These are phyloP conservation scores for Zophobas atratus DNA, from an alignment of 1,140 invertebrate genomes.

Conservation along the genomic window DNA sequence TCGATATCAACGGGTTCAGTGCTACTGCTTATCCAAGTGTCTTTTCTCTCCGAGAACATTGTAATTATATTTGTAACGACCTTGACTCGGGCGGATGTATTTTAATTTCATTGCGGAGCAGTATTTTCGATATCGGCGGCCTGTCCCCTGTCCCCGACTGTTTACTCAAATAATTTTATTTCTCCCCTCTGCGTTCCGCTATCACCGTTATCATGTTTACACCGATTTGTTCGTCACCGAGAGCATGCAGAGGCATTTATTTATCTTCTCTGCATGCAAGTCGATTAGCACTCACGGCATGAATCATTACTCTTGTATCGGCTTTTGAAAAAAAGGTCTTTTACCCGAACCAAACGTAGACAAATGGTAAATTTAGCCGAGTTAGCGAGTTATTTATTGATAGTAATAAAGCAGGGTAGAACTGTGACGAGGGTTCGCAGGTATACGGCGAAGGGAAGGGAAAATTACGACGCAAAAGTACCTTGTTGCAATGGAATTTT, in stretches of 20 bases:
- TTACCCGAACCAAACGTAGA: slow-evolving; percentile 3
- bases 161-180: neutral
- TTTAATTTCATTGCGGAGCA: too few species aligned
- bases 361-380: slow-evolving; percentile 28
- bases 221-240: neutral
- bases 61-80: too few species aligned
- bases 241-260: neutral
- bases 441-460: neutral
- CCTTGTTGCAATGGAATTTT: neutral
- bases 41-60: too few species aligned
- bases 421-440: slow-evolving; percentile 30
- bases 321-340: slow-evolving; percentile 13
- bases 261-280: neutral
- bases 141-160: too few species aligned
- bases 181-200: neutral
- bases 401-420: slow-evolving; percentile 19
- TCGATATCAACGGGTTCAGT: too few species aligned
- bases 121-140: too few species aligned
- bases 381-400: slow-evolving; percentile 38
- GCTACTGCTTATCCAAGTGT: too few species aligned
- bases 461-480: too few species aligned
- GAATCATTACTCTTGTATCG: slow-evolving; percentile 2
- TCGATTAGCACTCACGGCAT: neutral
- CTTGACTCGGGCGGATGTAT: too few species aligned
- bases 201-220: neutral